These are phyloP conservation scores for Lasioglossum baleicum DNA, from an alignment of 1,140 invertebrate genomes.

Conservation along the genomic window DNA sequence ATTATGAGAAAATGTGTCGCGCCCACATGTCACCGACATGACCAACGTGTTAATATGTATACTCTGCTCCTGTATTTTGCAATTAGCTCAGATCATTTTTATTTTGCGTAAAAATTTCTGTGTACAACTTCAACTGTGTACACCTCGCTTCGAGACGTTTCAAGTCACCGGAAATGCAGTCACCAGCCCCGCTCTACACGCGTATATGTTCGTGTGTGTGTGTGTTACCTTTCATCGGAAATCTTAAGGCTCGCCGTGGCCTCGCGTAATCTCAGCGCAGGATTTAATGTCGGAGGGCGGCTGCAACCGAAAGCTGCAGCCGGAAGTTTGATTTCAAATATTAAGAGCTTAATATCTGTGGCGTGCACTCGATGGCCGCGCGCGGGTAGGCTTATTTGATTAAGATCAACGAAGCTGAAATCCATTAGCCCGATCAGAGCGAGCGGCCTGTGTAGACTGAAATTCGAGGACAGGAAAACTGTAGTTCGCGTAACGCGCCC, in stretches of 20 bases:
- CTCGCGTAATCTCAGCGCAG: background rate
- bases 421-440: constrained; percentile 24
- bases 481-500: background rate
- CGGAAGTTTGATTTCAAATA: constrained; percentile 28
- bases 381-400: background rate
- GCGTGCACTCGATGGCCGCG: background rate
- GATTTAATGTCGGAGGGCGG: constrained; percentile 13
- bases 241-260: background rate
- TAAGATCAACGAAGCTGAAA: constrained; percentile 11
- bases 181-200: background rate
- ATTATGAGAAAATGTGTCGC: too few species aligned
- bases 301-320: background rate
- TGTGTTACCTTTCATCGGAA: background rate
- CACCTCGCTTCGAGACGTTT: too few species aligned
- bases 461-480: background rate
- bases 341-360: constrained; percentile 20
- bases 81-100: too few species aligned
- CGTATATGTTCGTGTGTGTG: background rate
- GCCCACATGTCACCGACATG: too few species aligned
- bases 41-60: too few species aligned
- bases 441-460: background rate
- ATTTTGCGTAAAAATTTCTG: too few species aligned
- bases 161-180: background rate
- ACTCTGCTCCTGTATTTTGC: too few species aligned
- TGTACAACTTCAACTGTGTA: too few species aligned